phyloP scores from a whole-genome alignment of 2,888 invertebrate genomes.

The Spatulosminthurus flaviceps region DNA sequence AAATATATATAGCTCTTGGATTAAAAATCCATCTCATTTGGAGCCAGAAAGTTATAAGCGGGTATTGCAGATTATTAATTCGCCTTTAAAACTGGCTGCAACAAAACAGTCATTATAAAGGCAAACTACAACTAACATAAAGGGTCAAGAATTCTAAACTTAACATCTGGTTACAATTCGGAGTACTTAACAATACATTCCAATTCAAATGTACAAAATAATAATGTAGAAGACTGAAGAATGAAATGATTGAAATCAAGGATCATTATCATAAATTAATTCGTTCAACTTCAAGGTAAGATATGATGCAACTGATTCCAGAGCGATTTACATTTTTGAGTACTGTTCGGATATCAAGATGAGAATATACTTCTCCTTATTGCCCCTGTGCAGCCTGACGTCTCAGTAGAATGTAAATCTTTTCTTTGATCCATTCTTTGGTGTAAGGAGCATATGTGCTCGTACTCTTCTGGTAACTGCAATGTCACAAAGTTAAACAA shows the following conservation, averaged over 20 bases:
- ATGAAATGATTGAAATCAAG: neutral
- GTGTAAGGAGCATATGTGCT: conserved; percentile 98
- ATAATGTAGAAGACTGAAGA: neutral
- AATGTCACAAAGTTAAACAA: conserved; percentile 52
- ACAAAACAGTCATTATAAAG: no score
- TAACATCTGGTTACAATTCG: no score
- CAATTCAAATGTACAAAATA: no score
- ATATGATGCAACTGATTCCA: neutral
- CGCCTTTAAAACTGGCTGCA: no score
- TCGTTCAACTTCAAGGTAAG: neutral
- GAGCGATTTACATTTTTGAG: neutral
- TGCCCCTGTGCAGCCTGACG: conserved; percentile 79
- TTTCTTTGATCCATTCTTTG: conserved; percentile 99
- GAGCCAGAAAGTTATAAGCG: no score
- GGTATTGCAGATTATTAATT: no score
- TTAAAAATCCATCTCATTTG: no score
- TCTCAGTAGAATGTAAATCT: conserved; percentile 89
- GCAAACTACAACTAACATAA: no score
- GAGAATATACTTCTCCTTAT: neutral
- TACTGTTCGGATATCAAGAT: neutral
- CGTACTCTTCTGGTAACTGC: conserved; percentile 84
- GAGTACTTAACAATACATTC: no score
- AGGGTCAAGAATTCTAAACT: no score
- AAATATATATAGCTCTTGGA: no score
- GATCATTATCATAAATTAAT: neutral